Base-by-base conservation (phyloP, 2,797 vertebrate species). In the Huso huso region DNA sequence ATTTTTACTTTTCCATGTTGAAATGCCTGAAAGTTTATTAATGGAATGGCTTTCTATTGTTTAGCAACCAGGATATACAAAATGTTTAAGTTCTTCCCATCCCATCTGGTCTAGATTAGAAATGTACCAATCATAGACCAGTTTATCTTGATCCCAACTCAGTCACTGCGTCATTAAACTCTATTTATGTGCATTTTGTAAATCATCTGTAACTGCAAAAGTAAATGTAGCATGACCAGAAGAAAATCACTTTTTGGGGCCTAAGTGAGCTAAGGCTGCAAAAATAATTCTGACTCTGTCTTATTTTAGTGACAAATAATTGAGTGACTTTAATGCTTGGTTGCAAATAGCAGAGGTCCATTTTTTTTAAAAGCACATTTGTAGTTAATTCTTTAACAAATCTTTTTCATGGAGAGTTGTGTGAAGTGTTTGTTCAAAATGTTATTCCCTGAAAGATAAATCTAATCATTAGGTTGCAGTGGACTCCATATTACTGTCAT, bases 211-310 rank as follows among this genome's bases (percentile, higher is more conserved):
- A 55, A 55, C 53, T 55, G 9, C 53, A 55, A 55, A 8, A 55
- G 53, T 55, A 55, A 55, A 55, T 55, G 53, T 55, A 55, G 53
- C 53, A 55, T 55, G 53, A 55, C 53, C 53, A 55, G 53, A 8
- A 10, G 53, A 55, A 55, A 55, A 55, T 55, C 53, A 55, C 53
- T 55, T 55, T 55, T 55, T 55, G n/a, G 53, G 37, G 53, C n/a
- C 53, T 55, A n/a, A 55, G 53, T 55, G 53, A 55, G 53, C 53
- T 1, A 55, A 55, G 9, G 53, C n/a, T 55, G 9, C 53, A 55
- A 55, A 37, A 37, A 4, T 37, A 37, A 37, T 37, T 37, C 37
- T 37, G 37, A 37, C 3, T 37, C 37, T 37, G 37, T 37, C 53
- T 55, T 55, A 10, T 55, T 10, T 10, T 10, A 55, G n/a, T 55